Percentiles rank a stretch among this genome's conserved stretches.
phyloP scores from a whole-genome alignment of 2,113 vertebrate species.

The Phainopepla nitens region DNA sequence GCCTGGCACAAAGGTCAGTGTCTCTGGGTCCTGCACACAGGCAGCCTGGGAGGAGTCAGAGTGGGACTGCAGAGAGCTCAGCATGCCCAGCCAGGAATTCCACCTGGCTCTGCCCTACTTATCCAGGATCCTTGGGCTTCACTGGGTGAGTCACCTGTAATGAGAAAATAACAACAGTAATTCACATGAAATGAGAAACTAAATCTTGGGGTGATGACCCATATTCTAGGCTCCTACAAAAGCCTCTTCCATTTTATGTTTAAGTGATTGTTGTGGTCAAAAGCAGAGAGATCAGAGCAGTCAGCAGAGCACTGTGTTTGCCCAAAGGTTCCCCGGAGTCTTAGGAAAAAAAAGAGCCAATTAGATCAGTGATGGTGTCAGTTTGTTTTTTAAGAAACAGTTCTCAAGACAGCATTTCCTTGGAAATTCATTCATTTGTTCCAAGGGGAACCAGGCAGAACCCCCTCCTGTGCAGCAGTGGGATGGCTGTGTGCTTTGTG shows the following conservation, averaged over 20 bases:
- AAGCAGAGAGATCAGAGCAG: not conserved
- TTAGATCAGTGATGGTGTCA: not conserved
- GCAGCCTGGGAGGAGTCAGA: not conserved
- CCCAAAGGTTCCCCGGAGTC: not conserved
- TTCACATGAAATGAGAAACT: not conserved
- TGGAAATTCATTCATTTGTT: not conserved
- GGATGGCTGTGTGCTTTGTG: not conserved
- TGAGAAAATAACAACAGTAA: not conserved
- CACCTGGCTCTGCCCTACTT: not conserved
- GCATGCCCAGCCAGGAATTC: not conserved
- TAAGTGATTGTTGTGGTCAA: not conserved
- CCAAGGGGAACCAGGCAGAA: not conserved
- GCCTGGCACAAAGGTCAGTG: not conserved
- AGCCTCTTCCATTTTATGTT: not conserved
- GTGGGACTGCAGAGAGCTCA: not conserved
- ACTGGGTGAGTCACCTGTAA: not conserved
- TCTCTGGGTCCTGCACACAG: accelerated
- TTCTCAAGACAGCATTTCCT: not conserved
- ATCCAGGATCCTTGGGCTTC: not conserved
- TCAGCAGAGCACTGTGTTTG: not conserved
- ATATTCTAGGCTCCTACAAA: not conserved
- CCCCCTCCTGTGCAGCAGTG: not conserved
- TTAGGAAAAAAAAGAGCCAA: not conserved
- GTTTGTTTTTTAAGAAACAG: not conserved
- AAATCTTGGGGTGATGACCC: not conserved